Conservation (phyloP, 2,113 vertebrate genomes). For the Todiramphus saurophagus region DNA sequence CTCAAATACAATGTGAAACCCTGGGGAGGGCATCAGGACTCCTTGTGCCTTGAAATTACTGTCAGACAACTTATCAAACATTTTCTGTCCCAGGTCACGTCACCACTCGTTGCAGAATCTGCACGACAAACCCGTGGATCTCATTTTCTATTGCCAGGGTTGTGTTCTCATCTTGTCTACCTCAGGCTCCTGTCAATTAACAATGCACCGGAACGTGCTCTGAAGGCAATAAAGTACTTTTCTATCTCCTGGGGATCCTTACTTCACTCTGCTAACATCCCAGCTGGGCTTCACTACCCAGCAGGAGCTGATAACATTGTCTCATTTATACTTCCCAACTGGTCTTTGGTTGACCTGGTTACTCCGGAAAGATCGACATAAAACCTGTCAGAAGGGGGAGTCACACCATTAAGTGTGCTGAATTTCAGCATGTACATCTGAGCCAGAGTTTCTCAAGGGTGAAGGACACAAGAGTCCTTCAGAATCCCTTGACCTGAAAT, state of each 20-base stretch:
- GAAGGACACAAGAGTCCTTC: not conserved
- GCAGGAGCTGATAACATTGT: not conserved
- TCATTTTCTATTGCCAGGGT: not conserved
- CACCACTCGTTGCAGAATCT: not conserved
- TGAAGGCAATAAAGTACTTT: not conserved
- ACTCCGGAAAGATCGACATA: not conserved
- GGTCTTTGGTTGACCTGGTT: not conserved
- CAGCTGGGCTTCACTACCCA: not conserved
- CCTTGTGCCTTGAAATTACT: not conserved
- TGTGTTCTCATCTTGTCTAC: not conserved
- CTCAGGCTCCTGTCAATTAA: not conserved
- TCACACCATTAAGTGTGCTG: accelerated
- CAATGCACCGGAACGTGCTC: not conserved
- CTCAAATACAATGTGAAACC: not conserved
- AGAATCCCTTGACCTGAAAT: not conserved
- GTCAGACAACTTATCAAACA: not conserved
- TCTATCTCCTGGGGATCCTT: not conserved
- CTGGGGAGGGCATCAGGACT: not conserved
- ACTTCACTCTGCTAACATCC: not conserved
- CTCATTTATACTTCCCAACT: not conserved
- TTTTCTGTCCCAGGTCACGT: not conserved
- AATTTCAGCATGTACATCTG: not conserved
- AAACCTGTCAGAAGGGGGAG: not conserved
- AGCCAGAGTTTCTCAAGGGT: not conserved
- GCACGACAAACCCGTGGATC: not conserved